These are phyloP conservation scores for Thalassophryne amazonica DNA, from an alignment of 2,797 vertebrate genomes.

Conservation along the genomic window DNA sequence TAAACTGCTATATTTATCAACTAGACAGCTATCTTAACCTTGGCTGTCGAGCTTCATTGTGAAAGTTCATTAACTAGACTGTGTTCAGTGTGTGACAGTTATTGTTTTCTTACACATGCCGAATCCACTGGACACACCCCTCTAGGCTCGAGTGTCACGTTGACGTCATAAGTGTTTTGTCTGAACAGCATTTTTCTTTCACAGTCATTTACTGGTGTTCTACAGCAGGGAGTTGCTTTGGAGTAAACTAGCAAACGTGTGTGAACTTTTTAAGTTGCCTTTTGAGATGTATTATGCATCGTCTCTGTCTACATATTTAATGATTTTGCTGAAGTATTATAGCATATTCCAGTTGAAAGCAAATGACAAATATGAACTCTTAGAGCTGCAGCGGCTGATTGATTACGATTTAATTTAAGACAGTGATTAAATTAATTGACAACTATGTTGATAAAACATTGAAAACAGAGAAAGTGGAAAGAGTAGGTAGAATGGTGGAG, in stretches of 20 bases:
- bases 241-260: conserved; percentile 10
- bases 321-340: too few species aligned
- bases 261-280: too few species aligned
- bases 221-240: neutral
- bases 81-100: conserved; percentile 33
- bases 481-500: too few species aligned
- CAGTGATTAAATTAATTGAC: too few species aligned
- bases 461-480: too few species aligned
- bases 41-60: conserved; percentile 10
- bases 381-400: too few species aligned
- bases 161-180: conserved; percentile 51
- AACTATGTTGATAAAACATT: too few species aligned
- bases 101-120: neutral
- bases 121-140: conserved; percentile 14
- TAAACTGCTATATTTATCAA: conserved; percentile 2
- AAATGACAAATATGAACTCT: too few species aligned
- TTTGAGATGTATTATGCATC: too few species aligned
- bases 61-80: conserved; percentile 13
- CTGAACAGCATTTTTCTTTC: conserved; percentile 24
- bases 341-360: too few species aligned
- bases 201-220: conserved; percentile 22
- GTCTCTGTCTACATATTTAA: too few species aligned
- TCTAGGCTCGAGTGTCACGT: conserved; percentile 26
- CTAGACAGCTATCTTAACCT: conserved; percentile 1
- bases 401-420: too few species aligned